A percentile compares a stretch with the other conserved stretches of the same genome.
Evolutionary conservation across 2,797 vertebrate genomes (phyloP).

Genomic region (Crax fasciolata): DNA sequence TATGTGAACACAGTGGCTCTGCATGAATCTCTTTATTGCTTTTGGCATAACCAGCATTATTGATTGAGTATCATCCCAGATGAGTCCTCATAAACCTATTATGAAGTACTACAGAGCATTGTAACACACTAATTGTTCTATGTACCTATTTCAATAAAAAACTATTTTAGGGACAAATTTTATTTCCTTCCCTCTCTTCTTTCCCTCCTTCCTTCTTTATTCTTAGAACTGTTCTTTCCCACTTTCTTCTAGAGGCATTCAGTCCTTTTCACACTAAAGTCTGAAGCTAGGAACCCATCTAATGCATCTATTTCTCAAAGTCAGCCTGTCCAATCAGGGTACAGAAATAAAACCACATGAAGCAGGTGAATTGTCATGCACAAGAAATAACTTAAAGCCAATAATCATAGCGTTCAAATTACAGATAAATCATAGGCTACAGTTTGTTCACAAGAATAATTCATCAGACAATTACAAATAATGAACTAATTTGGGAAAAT

Average conservation of each 20-base stretch:
- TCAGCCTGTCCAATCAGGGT: not conserved
- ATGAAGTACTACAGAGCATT: not conserved
- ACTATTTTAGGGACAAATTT: not conserved
- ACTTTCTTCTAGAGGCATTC: not conserved
- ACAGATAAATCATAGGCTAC: slow-evolving; percentile 46
- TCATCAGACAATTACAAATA: slow-evolving; percentile 72
- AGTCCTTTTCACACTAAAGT: not conserved
- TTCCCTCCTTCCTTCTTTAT: too few relatives aligned
- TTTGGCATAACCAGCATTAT: not conserved
- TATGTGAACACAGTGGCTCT: not conserved
- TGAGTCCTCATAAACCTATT: not conserved
- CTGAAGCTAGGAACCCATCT: not conserved
- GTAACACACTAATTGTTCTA: not conserved
- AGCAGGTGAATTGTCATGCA: slow-evolving; percentile 26
- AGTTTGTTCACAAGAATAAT: slow-evolving; percentile 67
- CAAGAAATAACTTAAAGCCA: slow-evolving; percentile 52
- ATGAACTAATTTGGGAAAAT: slow-evolving; percentile 69
- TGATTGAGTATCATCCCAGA: not conserved
- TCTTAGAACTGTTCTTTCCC: not conserved
- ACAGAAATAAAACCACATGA: slow-evolving; percentile 6
- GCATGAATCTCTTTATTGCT: not conserved
- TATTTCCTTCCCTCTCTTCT: too few relatives aligned
- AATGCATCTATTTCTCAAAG: not conserved
- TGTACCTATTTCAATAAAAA: not conserved
- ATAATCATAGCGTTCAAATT: slow-evolving; percentile 60